Percentiles rank a stretch among this genome's conserved stretches.
Evolutionary conservation across 2,888 invertebrate species (phyloP).

Genomic region (Allacma fusca): DNA sequence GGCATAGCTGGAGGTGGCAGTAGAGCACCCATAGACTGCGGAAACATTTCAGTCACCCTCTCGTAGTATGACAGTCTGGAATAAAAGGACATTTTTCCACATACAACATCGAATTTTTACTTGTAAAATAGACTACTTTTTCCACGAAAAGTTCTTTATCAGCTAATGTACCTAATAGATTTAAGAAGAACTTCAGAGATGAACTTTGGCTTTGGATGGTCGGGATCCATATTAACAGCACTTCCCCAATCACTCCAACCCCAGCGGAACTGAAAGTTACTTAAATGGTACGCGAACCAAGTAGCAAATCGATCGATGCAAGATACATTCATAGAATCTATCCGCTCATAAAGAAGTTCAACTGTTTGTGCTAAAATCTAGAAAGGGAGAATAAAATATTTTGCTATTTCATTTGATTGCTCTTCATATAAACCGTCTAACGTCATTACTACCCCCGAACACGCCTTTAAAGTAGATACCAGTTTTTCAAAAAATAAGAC

Average conservation of each 20-base stretch:
- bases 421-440: too few species aligned
- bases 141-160: too few species aligned
- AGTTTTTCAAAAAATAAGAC: neutral
- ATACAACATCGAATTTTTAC: too few species aligned
- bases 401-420: too few species aligned
- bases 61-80: conserved; percentile 91
- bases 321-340: conserved; percentile 96
- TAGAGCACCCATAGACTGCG: conserved; percentile 82
- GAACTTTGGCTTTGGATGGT: conserved; percentile 94
- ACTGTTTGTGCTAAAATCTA: conserved; percentile 93
- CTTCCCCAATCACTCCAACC: conserved; percentile 97
- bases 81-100: too few species aligned
- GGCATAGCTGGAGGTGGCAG: conserved; percentile 87
- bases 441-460: too few species aligned
- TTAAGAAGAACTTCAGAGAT: conserved; percentile 90
- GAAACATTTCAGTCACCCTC: conserved; percentile 90
- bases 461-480: too few species aligned
- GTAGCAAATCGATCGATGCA: conserved; percentile 95
- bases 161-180: conserved; percentile 77
- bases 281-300: conserved; percentile 98
- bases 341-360: conserved; percentile 93
- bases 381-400: conserved; percentile 4
- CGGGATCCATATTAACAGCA: conserved; percentile 81
- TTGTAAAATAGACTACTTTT: too few species aligned
- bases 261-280: conserved; percentile 99